These are phyloP conservation scores for Fopius arisanus DNA, from an alignment of 1,140 invertebrate species.

Conservation along the genomic window DNA sequence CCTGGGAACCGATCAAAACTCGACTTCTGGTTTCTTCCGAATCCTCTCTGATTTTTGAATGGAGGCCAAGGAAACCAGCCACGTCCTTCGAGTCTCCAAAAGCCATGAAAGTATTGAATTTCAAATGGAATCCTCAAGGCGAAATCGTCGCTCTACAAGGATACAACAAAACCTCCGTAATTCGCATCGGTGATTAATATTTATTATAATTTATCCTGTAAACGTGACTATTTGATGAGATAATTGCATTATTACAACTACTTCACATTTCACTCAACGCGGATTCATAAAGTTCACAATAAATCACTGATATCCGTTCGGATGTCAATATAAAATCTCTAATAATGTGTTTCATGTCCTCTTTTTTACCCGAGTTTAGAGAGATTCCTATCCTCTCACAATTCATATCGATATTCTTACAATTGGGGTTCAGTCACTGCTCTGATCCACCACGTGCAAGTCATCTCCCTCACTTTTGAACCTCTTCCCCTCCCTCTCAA, in stretches of 20 bases:
- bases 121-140: constrained; percentile 49
- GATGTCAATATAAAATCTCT: not conserved
- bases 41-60: constrained; percentile 51
- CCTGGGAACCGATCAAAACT: constrained; percentile 48
- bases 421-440: not conserved
- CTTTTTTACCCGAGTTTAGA: too few species aligned
- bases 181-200: constrained; percentile 8
- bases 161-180: constrained; percentile 46
- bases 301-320: not conserved
- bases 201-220: too few species aligned
- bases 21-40: constrained; percentile 50
- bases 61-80: constrained; percentile 44
- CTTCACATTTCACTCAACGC: too few species aligned
- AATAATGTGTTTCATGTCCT: too few species aligned
- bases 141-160: constrained; percentile 49
- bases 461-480: not conserved
- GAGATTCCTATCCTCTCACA: too few species aligned
- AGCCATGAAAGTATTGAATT: constrained; percentile 50
- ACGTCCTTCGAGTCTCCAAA: constrained; percentile 43
- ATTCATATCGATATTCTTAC: too few species aligned
- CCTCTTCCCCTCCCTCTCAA: constrained; percentile 65
- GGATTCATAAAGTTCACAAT: too few species aligned
- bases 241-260: too few species aligned
- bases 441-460: not conserved
- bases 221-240: too few species aligned